Conservation (phyloP, 1,140 invertebrate genomes). For the Pectinophora gossypiella region DNA sequence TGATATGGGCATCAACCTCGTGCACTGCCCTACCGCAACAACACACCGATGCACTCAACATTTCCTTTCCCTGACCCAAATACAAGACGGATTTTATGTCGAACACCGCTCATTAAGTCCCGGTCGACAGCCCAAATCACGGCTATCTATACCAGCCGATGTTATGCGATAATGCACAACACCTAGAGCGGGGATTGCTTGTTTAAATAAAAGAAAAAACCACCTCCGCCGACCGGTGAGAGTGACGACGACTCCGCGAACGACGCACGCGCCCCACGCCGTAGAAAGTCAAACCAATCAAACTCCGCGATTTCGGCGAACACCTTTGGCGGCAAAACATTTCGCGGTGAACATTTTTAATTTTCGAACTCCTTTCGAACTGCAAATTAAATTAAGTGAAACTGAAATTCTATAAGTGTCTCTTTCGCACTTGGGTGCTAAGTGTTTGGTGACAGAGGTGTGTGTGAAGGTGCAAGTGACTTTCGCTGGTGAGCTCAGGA, state of each 20-base stretch:
- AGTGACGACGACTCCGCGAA: constrained; percentile 44
- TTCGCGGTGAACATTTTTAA: too few relatives aligned
- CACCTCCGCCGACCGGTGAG: constrained; percentile 43
- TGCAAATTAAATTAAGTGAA: not conserved
- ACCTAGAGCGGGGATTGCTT: constrained; percentile 49
- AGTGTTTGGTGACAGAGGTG: constrained; percentile 15
- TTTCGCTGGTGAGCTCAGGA: constrained; percentile 37
- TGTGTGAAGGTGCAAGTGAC: constrained; percentile 37
- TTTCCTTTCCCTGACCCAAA: not conserved
- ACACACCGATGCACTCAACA: too few relatives aligned
- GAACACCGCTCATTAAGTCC: not conserved
- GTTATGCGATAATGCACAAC: constrained; percentile 57
- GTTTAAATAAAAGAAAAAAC: constrained; percentile 66
- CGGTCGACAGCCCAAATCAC: constrained; percentile 1
- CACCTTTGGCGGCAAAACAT: constrained; percentile 9
- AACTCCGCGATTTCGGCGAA: constrained; percentile 28
- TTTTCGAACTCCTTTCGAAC: too few relatives aligned
- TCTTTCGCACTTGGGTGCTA: constrained; percentile 14
- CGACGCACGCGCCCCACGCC: constrained; percentile 45
- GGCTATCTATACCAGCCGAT: not conserved
- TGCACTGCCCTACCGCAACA: too few relatives aligned
- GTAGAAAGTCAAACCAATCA: too few relatives aligned
- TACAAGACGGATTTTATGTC: not conserved
- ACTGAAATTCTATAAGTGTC: not conserved
- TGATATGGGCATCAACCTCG: too few relatives aligned